Evolutionary conservation across 2,888 invertebrate species (phyloP).

Genomic region (Polydrusus pterygomalis): DNA sequence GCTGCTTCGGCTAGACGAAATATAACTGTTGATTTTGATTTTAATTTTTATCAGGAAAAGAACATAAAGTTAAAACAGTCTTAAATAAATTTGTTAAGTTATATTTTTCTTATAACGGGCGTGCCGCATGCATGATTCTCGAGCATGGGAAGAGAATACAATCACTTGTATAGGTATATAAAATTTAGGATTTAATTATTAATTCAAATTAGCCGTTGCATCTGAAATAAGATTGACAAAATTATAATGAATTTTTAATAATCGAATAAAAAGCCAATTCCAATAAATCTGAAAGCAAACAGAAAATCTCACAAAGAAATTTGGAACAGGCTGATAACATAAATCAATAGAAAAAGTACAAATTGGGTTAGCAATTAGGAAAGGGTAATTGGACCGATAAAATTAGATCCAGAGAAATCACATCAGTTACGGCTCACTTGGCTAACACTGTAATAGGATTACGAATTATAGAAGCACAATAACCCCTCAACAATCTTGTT

Average conservation of each 20-base stretch:
- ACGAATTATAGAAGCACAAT: constrained; percentile 43
- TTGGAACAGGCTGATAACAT: constrained; percentile 39
- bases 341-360: constrained; percentile 60
- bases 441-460: constrained; percentile 42
- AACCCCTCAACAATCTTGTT: constrained; percentile 16
- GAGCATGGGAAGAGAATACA: no score
- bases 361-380: constrained; percentile 70
- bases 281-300: constrained; percentile 30
- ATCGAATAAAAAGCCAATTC: constrained; percentile 9
- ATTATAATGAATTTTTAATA: neutral
- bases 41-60: no score
- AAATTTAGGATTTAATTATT: neutral
- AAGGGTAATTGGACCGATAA: constrained; percentile 69
- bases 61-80: no score
- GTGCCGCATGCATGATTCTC: no score
- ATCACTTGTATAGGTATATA: no score
- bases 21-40: no score
- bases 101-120: no score
- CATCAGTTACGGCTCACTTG: constrained; percentile 57
- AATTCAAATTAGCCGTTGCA: neutral
- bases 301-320: constrained; percentile 41
- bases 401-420: constrained; percentile 65
- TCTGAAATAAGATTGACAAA: neutral
- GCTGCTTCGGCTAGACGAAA: no score
- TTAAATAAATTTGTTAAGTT: no score